phyloP scores from a whole-genome alignment of 2,888 invertebrate genomes.

The Linnaemya vulpina region DNA sequence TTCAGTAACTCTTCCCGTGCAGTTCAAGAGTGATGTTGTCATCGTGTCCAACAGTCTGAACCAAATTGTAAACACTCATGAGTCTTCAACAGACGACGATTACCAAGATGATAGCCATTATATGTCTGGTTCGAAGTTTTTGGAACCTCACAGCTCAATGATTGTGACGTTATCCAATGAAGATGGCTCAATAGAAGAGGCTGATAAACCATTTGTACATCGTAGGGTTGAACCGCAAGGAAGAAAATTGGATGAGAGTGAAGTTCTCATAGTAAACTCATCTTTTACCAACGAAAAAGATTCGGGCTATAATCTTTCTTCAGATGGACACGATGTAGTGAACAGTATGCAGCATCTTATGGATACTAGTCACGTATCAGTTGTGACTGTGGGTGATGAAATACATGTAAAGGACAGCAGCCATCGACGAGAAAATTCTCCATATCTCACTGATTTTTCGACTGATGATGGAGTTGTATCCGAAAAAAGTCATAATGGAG shows the following conservation, averaged over 20 bases:
- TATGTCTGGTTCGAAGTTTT: conserved; percentile 82
- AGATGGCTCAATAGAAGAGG: conserved; percentile 60
- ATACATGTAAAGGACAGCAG: conserved; percentile 90
- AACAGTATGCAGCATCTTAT: conserved; percentile 79
- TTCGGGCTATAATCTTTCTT: conserved; percentile 85
- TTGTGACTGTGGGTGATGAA: conserved; percentile 93
- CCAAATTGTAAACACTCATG: conserved; percentile 85
- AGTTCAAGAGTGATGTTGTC: conserved; percentile 87
- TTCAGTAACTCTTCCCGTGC: conserved; percentile 73
- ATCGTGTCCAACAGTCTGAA: conserved; percentile 91
- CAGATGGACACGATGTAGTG: conserved; percentile 75
- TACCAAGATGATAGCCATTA: conserved; percentile 91
- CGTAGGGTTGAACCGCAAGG: conserved; percentile 77
- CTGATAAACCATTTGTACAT: conserved; percentile 50
- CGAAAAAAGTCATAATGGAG: conserved; percentile 57
- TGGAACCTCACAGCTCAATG: conserved; percentile 80
- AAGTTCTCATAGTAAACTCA: conserved; percentile 91
- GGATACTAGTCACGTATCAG: conserved; percentile 95
- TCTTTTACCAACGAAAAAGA: conserved; percentile 86
- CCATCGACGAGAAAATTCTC: conserved; percentile 73
- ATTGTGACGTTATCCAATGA: conserved; percentile 78
- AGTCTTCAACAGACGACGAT: conserved; percentile 90
- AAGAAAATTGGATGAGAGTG: conserved; percentile 92
- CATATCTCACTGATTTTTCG: conserved; percentile 50
- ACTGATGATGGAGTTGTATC: conserved; percentile 58